phyloP scores from a whole-genome alignment of 2,797 vertebrate genomes.

The Delichon dasypus region DNA sequence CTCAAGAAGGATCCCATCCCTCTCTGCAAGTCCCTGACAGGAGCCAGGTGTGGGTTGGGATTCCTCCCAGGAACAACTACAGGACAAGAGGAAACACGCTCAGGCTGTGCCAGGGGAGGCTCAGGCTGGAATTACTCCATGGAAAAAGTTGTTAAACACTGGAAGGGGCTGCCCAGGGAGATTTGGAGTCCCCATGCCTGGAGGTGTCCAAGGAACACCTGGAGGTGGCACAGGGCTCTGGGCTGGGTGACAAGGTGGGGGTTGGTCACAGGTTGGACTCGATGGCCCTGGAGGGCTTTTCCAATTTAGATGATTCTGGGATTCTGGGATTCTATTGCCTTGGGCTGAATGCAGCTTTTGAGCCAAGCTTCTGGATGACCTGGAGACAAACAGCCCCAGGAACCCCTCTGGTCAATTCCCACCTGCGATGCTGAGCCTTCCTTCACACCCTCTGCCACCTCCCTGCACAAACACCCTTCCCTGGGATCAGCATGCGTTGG shows the following conservation, averaged over 20 bases:
- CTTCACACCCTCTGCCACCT: background rate
- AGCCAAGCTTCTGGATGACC: background rate
- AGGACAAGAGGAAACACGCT: background rate
- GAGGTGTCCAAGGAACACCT: background rate
- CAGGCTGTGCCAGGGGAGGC: background rate
- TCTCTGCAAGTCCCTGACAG: background rate
- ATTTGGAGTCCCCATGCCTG: background rate
- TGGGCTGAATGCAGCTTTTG: background rate
- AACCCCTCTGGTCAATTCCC: background rate
- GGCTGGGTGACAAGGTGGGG: background rate
- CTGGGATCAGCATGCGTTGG: accelerated
- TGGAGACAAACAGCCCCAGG: background rate
- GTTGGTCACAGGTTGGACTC: accelerated
- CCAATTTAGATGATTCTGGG: background rate
- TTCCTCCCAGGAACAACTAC: background rate
- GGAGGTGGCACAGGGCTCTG: background rate
- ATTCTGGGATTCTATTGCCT: background rate
- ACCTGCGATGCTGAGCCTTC: background rate
- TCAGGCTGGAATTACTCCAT: background rate
- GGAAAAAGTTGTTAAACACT: background rate
- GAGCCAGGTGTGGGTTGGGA: background rate
- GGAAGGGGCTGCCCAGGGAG: background rate
- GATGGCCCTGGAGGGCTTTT: background rate
- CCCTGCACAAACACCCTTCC: background rate
- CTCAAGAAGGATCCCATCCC: background rate